Conservation (phyloP, 1,140 invertebrate species). For the Drosophila saltans region DNA sequence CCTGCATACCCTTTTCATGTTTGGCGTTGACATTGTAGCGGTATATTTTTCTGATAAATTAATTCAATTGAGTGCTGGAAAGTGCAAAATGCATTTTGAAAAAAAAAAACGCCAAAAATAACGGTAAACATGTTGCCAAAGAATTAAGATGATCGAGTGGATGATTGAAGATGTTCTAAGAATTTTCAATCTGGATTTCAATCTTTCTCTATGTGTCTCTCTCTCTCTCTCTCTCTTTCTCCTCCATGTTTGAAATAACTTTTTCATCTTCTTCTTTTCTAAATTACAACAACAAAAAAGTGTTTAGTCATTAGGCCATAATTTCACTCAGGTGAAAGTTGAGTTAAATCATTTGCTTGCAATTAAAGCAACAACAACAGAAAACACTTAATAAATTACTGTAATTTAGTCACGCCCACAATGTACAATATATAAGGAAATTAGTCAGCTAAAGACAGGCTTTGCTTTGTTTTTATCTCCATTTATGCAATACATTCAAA, state of each 20-base stretch:
- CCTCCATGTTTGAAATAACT: slow-evolving; percentile 2
- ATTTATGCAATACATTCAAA: no score
- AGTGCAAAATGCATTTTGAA: slow-evolving; percentile 11
- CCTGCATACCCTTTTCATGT: slow-evolving; percentile 5
- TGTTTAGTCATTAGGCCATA: slow-evolving; percentile 74
- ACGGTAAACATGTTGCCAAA: slow-evolving; percentile 56
- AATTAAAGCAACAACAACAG: slow-evolving; percentile 59
- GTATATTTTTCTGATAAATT: slow-evolving; percentile 72
- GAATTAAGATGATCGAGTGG: no score
- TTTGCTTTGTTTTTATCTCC: slow-evolving; percentile 1
- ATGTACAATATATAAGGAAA: slow-evolving; percentile 33
- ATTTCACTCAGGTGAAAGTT: slow-evolving; percentile 78
- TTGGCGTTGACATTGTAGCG: slow-evolving; percentile 68
- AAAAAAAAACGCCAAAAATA: slow-evolving; percentile 29
- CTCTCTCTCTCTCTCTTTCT: no score
- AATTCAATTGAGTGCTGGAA: slow-evolving; percentile 54
- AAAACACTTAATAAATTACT: slow-evolving; percentile 70
- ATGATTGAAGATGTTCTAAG: neutral
- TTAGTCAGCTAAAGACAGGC: slow-evolving; percentile 38
- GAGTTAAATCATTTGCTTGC: slow-evolving; percentile 57
- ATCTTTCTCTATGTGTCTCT: slow-evolving; percentile 12
- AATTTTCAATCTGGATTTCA: slow-evolving; percentile 28
- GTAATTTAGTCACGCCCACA: slow-evolving; percentile 56
- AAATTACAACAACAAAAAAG: slow-evolving; percentile 64
- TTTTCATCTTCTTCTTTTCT: slow-evolving; percentile 30